Evolutionary conservation across 2,113 vertebrate genomes (phyloP), one percentile per base, ranked within the genome.

Genomic region (Nymphicus hollandicus): DNA sequence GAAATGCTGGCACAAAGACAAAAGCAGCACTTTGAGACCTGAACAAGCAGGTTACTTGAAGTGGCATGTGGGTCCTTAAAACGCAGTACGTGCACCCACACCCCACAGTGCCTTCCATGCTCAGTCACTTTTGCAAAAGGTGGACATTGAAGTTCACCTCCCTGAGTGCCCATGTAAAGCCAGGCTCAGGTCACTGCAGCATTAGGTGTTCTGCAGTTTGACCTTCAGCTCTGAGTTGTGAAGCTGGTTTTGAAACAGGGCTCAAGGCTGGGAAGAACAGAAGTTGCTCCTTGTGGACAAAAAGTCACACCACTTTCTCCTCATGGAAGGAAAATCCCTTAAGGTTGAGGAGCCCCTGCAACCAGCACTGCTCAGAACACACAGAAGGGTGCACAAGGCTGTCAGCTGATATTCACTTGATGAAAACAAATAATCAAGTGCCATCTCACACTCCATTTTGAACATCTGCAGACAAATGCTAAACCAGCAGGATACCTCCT

Each of bases 401-500:
- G 72, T 66, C 76, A 84, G 44, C 47, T 74, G 79, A 20, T 11
- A 63, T 47, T 73, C 90, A 49, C 55, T 74, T 13, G 11, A 14
- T 55, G 65, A 47, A 35, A 86, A 86, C 88, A 84, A 65, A 43
- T 1, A 43, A 80, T 39, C 79, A 78, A 88, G 47, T 93, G 33
- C 33, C 72, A 94, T 60, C 63, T 66, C 80, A n/a, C 68, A n/a
- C 41, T 81, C 43, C 18, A 6, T 43, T 78, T 17, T 41, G 50
- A 93, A 88, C 68, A 96, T 37, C 88, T 95, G 91, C 76, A 93
- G 82, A 74, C 50, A 90, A 96, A 88, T 60, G 81, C 79, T 53
- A 91, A 44, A 60, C 33, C 82, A 91, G 92, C 94, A 86, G 92
- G 72, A 72, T 20, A 47, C 27, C 43, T 89, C 88, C 64, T 87